Evolutionary conservation across 1,140 invertebrate species (phyloP), one percentile per base, ranked within the genome.

Genomic region (Formica selysi): DNA sequence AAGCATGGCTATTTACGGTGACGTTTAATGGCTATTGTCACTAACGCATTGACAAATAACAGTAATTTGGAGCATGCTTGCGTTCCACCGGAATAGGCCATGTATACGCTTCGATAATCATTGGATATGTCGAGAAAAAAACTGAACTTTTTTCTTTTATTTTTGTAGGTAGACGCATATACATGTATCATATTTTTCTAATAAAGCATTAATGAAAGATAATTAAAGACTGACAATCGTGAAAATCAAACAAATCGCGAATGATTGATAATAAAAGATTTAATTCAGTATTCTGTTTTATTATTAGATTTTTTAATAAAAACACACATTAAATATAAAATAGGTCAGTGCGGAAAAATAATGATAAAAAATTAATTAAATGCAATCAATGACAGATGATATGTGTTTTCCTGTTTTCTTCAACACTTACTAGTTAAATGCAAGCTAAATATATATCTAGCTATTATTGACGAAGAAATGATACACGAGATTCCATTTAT

Each of bases 41-140:
- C 11, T 57, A n/a, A 78, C 10, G 26, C 26, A 62, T 64, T 26
- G 32, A 26, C 16, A 13, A 44, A 67, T 26, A 16, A 29, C 36
- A 10, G 61, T 19, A 44, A 38, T 70, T 57, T 70, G 10, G n/a
- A 41, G 22, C 3, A 8, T 26, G 22, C 29, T 36, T 80, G n/a
- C 16, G 36, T 79, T 41, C 32, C 22, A 4, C 48, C 32, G 5
- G 65, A 81, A 11, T 26, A 57, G 16, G 6, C 19, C 7, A 13
- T 13, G 38, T 26, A 32, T 44, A 70, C 44, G n/a, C 78, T 71
- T 71, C 36, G 67, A 7, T 81, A 59, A 59, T 71, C 67, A 71
- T 57, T 26, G 36, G 44, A 54, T 22, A 29, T 26, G 64, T 38
- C n/a, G 48, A 32, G 16, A 19, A 51, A 38, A 70, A 70, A 54